These are phyloP conservation scores for Dendrolimus punctatus DNA, from an alignment of 1,140 invertebrate genomes.

Conservation along the genomic window DNA sequence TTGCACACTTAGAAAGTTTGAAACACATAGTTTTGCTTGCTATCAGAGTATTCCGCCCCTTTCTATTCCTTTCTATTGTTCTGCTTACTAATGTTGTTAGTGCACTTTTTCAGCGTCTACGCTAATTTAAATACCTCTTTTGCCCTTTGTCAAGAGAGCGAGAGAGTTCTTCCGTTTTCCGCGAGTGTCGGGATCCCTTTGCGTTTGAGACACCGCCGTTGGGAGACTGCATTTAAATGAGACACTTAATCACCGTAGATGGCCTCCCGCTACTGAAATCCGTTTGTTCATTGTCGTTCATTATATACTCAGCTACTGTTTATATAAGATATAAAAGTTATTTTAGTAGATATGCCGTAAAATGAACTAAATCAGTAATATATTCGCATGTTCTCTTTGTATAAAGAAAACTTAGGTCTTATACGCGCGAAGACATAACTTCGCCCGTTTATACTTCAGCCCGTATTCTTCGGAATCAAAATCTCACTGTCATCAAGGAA, in stretches of 20 bases:
- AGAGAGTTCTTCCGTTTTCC: conserved; percentile 68
- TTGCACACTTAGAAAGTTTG: conserved; percentile 2
- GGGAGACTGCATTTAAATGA: conserved; percentile 71
- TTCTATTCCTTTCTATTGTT: conserved; percentile 63
- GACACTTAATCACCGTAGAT: conserved; percentile 69
- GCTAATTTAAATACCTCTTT: conserved; percentile 69
- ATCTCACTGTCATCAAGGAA: no score
- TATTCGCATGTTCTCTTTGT: no score
- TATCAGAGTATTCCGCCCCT: conserved; percentile 45
- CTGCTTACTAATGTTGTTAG: conserved; percentile 69
- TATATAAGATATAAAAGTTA: conserved; percentile 22
- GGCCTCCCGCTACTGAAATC: conserved; percentile 57
- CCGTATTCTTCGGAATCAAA: no score
- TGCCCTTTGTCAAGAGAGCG: conserved; percentile 63
- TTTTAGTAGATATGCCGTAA: no score
- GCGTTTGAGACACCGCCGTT: conserved; percentile 61
- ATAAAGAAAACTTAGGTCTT: no score
- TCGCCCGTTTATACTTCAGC: no score
- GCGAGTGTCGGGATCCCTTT: conserved; percentile 56
- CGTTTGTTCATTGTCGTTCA: conserved; percentile 60
- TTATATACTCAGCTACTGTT: conserved; percentile 46
- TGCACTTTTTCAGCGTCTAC: conserved; percentile 68
- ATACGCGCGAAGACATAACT: no score
- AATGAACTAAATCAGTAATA: no score
- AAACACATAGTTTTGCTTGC: conserved; percentile 18